A percentile compares a stretch with the other conserved stretches of the same genome.
phyloP scores from a whole-genome alignment of 2,113 vertebrate genomes.

The Onychostoma macrolepis region DNA sequence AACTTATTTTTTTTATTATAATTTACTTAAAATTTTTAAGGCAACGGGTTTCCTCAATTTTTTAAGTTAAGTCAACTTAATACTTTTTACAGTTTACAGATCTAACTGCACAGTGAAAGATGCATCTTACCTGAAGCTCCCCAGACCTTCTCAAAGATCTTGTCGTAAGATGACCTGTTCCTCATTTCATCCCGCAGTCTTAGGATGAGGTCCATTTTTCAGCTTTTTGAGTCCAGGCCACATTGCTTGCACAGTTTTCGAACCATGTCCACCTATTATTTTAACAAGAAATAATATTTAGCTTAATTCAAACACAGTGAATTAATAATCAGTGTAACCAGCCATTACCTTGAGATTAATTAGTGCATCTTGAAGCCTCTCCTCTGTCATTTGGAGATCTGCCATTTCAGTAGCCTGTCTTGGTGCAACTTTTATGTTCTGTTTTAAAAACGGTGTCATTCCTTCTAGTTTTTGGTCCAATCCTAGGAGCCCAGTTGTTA shows the following conservation, averaged over 20 bases:
- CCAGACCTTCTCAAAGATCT: background rate
- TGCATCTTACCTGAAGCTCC: background rate
- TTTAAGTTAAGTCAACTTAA: no score
- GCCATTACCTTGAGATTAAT: slow-evolving; percentile 11
- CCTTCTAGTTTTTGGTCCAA: slow-evolving; percentile 22
- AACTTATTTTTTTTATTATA: no score
- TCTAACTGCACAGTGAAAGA: no score
- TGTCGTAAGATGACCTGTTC: background rate
- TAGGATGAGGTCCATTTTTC: background rate
- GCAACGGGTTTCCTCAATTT: no score
- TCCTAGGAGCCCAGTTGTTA: slow-evolving; percentile 32
- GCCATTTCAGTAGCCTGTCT: slow-evolving; percentile 5
- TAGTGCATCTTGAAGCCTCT: slow-evolving; percentile 9
- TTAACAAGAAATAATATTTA: background rate
- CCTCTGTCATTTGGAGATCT: background rate
- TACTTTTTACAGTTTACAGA: no score
- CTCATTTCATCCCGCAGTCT: background rate
- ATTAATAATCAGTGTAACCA: no score
- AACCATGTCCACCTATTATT: slow-evolving; percentile 5
- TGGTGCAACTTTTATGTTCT: background rate
- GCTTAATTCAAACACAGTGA: background rate
- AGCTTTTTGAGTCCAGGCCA: background rate
- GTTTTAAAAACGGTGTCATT: background rate
- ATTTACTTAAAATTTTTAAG: no score
- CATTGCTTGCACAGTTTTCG: background rate